phyloP scores from a whole-genome alignment of 2,113 vertebrate species.

The Gracilinanus agilis region DNA sequence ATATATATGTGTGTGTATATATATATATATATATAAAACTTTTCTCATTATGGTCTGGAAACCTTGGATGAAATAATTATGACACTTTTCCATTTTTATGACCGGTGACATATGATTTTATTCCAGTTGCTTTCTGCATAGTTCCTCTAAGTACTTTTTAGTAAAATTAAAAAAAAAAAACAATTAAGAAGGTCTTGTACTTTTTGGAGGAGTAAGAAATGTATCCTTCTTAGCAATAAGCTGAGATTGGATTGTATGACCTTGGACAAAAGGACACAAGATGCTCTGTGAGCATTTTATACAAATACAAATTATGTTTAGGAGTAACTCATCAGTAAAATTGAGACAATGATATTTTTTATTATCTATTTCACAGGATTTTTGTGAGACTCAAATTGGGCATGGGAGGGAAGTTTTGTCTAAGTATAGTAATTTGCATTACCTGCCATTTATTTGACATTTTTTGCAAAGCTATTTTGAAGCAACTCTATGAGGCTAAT shows the following conservation, averaged over 20 bases:
- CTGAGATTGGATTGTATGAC: background rate
- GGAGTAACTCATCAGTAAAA: background rate
- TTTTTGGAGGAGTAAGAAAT: background rate
- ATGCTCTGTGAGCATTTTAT: background rate
- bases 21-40: background rate
- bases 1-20: too few species aligned
- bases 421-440: background rate
- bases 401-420: background rate
- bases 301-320: background rate
- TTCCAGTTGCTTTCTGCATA: background rate
- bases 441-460: background rate
- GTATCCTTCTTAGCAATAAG: background rate
- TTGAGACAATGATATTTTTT: background rate
- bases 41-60: conserved; percentile 70
- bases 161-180: background rate
- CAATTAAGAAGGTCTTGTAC: background rate
- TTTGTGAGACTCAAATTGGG: background rate
- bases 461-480: background rate
- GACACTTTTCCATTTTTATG: background rate
- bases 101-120: background rate
- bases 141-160: background rate
- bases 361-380: background rate
- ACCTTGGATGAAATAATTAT: background rate
- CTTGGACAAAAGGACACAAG: background rate
- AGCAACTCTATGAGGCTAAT: background rate